A percentile compares a stretch with the other conserved stretches of the same genome.
phyloP scores from a whole-genome alignment of 2,113 vertebrate genomes.

The Cyanocitta stelleri region DNA sequence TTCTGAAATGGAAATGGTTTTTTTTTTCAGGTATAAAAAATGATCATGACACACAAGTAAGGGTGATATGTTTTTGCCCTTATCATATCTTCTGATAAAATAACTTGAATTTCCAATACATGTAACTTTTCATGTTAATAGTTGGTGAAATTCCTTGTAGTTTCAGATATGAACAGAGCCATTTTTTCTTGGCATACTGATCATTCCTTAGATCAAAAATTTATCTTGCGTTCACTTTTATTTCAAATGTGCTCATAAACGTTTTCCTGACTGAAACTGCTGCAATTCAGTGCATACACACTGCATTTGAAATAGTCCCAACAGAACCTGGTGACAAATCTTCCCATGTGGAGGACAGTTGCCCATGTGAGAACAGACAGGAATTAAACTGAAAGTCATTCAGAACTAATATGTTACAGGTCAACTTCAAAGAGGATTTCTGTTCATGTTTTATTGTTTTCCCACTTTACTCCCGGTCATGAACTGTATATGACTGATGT shows the following conservation, averaged over 20 bases:
- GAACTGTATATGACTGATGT: background rate
- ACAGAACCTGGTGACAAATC: background rate
- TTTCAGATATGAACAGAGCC: background rate
- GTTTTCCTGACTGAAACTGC: background rate
- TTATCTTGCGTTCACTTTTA: background rate
- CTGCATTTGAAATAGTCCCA: background rate
- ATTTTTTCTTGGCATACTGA: background rate
- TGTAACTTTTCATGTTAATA: background rate
- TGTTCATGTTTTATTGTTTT: background rate
- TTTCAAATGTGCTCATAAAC: background rate
- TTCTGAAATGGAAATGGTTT: background rate
- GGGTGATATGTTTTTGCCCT: background rate
- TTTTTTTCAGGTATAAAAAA: background rate
- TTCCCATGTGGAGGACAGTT: background rate
- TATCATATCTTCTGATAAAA: background rate
- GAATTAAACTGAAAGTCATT: background rate
- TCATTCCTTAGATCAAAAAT: background rate
- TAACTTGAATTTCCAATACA: background rate
- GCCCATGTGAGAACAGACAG: background rate
- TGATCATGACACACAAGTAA: background rate
- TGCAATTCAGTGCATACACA: background rate
- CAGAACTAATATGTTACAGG: background rate
- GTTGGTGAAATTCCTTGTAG: background rate
- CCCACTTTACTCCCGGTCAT: background rate
- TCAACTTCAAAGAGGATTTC: background rate